Evolutionary conservation across 2,888 invertebrate species (phyloP), one percentile per base, ranked within the genome.

Genomic region (Ephialtes manifestator): DNA sequence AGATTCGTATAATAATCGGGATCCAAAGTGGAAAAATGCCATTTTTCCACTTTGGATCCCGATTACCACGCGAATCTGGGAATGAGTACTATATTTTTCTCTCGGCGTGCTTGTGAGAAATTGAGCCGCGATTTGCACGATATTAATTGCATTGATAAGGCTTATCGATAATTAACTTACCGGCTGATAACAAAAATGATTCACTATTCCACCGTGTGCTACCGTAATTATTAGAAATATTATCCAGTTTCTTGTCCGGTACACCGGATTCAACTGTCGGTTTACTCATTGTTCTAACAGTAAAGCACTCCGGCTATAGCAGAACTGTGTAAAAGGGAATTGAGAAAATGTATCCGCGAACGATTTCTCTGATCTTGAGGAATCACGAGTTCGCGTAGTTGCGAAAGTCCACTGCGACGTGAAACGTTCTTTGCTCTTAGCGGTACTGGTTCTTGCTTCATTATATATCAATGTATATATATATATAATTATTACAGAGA

Each of bases 311-410:
- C 18, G 24, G 28, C n/a, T 35, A 20, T n/a, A 35, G 15, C 5
- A 35, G 39, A 55, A 55, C 28, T n/a, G 35, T 35, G 55, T 18
- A 55, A 82, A 82, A 55, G 18, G 43, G 35, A 31, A 78, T 67
- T 35, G 72, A 13, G 55, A 72, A 82, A 67, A 72, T 35, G 20
- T 70, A 31, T 71, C 39, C 11, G 8, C 11, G 10, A 84, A 20
- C 46, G 91, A 91, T 92, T 91, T 92, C 92, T 89, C 90, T 88
- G 90, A 90, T 90, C 91, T 91, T 91, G 89, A 88, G 79, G 85
- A 83, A 90, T 91, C 88, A 84, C 84, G 86, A 85, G 87, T 81
- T 89, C 83, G 86, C 86, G 7, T 65, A 72, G 68, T 84, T 86
- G 84, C 87, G 84, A 84, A 80, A 87, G 71, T 67, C 65, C 10